Evolutionary conservation across 2,797 vertebrate species (phyloP), one percentile per base, ranked within the genome.

Genomic region (Mus spretus): DNA sequence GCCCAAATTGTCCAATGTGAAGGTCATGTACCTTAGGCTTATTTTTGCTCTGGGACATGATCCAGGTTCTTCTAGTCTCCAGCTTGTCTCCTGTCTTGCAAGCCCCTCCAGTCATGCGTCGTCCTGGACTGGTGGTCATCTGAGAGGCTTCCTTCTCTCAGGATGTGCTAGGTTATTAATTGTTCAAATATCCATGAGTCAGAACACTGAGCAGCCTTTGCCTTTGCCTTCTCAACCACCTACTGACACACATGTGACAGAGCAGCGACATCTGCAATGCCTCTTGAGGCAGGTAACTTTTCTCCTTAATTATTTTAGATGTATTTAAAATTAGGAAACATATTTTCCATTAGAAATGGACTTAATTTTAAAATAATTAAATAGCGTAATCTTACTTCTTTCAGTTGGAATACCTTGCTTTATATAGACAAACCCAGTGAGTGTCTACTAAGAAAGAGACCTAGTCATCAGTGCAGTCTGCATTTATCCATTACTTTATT

Each of bases 271-370:
- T 4, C 40, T 44, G 22, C 22, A 47, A 15, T 44, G 22, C 22
- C 22, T 47, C 74, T 47, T 77, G 74, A 28, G 22, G 1, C 24
- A 77, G 24, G 40, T 70, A 70, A 70, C 14, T 72, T 15, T 61
- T 12, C 11, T 20, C 12, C 3, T 80, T 92, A 6, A 44, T 1
- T 93, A 26, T 19, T 74, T 78, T 77, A 81, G 2, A 2, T 92
- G 75, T 83, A 26, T 75, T 28, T 12, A 50, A 40, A 90, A 93
- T 74, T 83, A 75, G 50, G 20, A 96, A 67, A 65, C 37, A 70
- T 72, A 44, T 89, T 83, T 4, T 2, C 6, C 63, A 47, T 59
- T 57, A 57, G 53, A 83, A 9, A 15, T 1, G 0, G 2, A 24
- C 13, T 10, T 65, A 82, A 61, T 80, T 22, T 19, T 61, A 78